phyloP scores from a whole-genome alignment of 2,797 vertebrate species.

The Potorous gilbertii region DNA sequence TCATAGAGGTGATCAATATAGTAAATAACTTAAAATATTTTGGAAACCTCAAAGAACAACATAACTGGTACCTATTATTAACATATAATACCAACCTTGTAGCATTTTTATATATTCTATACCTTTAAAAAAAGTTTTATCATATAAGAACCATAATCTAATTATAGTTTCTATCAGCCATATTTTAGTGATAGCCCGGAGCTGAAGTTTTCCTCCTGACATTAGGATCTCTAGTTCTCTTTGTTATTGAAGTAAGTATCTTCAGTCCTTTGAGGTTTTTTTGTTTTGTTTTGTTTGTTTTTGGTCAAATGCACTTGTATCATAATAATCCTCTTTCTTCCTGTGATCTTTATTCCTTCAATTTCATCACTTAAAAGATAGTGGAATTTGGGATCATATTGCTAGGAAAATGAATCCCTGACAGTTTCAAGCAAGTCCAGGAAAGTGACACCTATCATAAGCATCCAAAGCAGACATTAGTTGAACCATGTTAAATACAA shows the following conservation, averaged over 20 bases:
- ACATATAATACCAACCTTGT: too few relatives aligned
- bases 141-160: too few relatives aligned
- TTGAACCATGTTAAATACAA: background rate
- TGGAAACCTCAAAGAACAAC: too few relatives aligned
- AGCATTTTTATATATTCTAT: too few relatives aligned
- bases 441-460: conserved; percentile 10
- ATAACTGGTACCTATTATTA: too few relatives aligned
- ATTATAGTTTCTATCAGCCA: too few relatives aligned
- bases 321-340: background rate
- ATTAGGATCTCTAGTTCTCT: background rate
- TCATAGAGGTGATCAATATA: too few relatives aligned
- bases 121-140: too few relatives aligned
- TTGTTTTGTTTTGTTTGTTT: background rate
- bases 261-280: background rate
- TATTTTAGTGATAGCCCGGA: background rate
- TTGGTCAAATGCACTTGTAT: background rate
- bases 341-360: background rate
- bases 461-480: conserved; percentile 23
- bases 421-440: background rate
- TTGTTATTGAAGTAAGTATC: background rate
- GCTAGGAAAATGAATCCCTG: background rate
- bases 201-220: background rate
- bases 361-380: background rate
- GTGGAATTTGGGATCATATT: background rate
- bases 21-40: too few relatives aligned